Base-by-base conservation (phyloP, 2,888 invertebrate genomes). In the Andrena camellia region DNA sequence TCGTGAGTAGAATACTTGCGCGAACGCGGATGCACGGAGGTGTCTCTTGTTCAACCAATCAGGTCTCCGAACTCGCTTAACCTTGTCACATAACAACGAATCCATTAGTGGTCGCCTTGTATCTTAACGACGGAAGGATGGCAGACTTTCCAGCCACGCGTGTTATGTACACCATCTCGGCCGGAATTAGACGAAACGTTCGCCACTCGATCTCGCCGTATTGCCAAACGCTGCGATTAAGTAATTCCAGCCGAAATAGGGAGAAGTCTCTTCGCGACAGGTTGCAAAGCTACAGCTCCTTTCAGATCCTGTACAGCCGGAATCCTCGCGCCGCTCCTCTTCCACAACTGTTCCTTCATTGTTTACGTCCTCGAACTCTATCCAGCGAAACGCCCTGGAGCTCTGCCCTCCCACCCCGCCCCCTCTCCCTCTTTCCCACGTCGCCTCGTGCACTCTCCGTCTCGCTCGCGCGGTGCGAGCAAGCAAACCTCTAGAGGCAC, bases 291-390 rank as follows among this genome's bases (percentile, higher is more conserved):
- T 52, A 67, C 48, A 23, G 29, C 8, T 68, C 20, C 33, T 33
- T 68, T 68, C 57, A 26, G 23, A 57, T 60, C 78, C 64, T 20
- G 23, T 63, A 20, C 35, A 23, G 26, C 63, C 57, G 54, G 68
- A 69, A 75, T 64, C 73, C 66, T 75, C 66, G 52, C 52, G 23
- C 23, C 50, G 52, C 23, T 50, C 35, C 48, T 79, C 70, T 70
- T 75, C 60, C 62, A 26, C 78, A 26, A 50, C 52, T 31, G 20
- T 70, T 83, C 69, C 82, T 78, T 81, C 73, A 76, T 84, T 88
- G 86, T 86, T 85, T 86, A 88, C 81, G 77, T 86, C 80, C 83
- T 83, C 82, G 63, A 82, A 80, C 68, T 83, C 81, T 75, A 71
- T 52, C 50, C 50, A 67, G 69, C 54, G 78, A 77, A 82, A 73